phyloP scores from a whole-genome alignment of 2,888 invertebrate species.

The Mythimna loreyi region DNA sequence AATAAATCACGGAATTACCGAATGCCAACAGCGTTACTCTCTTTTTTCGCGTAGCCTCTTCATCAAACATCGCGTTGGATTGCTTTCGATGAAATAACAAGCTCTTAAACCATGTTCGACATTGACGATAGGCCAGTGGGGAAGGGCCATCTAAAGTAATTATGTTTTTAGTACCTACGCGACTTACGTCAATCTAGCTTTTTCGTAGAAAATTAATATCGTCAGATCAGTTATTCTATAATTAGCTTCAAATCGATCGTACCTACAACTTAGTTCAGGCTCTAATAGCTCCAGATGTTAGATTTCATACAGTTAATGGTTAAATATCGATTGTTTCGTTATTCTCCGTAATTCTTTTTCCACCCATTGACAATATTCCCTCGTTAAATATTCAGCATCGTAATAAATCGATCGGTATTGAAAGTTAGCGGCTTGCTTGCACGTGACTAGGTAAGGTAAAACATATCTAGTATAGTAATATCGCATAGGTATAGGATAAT shows the following conservation, averaged over 20 bases:
- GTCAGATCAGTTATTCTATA: constrained; percentile 14
- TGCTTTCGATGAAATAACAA: too few species aligned
- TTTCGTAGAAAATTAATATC: constrained; percentile 25
- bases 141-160: too few species aligned
- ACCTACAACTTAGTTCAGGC: constrained; percentile 33
- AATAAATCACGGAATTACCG: too few species aligned
- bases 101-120: too few species aligned
- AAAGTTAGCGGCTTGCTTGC: neutral
- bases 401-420: constrained; percentile 8
- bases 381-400: constrained; percentile 36
- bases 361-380: constrained; percentile 43
- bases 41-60: too few species aligned
- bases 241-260: constrained; percentile 24
- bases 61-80: too few species aligned
- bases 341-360: constrained; percentile 17
- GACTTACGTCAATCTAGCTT: constrained; percentile 11
- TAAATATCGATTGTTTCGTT: constrained; percentile 41
- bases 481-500: neutral
- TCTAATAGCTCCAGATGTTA: constrained; percentile 51
- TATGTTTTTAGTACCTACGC: too few species aligned
- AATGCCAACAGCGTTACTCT: too few species aligned
- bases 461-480: neutral
- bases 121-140: too few species aligned
- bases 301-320: constrained; percentile 34
- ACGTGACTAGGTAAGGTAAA: neutral